Evolutionary conservation across 2,888 invertebrate species (phyloP), one percentile per base, ranked within the genome.

Genomic region (Belgica antarctica): DNA sequence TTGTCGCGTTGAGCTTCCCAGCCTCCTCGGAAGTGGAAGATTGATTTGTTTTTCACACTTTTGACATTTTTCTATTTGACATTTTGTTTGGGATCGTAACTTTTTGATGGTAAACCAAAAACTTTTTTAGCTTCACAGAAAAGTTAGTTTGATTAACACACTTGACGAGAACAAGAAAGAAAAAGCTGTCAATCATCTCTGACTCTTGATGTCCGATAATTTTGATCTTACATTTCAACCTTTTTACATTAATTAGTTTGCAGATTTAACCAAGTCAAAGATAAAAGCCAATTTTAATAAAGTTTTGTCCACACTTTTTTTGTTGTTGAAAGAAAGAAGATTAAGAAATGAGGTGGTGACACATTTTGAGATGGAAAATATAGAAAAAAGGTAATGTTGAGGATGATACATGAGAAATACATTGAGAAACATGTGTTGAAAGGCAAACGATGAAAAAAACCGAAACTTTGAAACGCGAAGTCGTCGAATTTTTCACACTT

Each of bases 341-440:
- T 41, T n/a, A 41, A 4, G 22, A 17, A 22, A 47, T 59, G 34
- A 66, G 27, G 28, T 57, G 57, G 12, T 34, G 47, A 66, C 24
- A 66, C 17, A 68, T 70, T 70, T 70, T 70, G 57, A 71, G 71
- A 72, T 78, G 79, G 79, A 80, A 79, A 80, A 79, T 79, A 77
- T 79, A 31, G 34, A 31, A 52, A 41, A 52, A 59, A 59, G 80
- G 80, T 80, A 80, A 79, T 75, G 59, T 59, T 19, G 19, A 66
- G n/a, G 71, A 71, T 73, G 72, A 75, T 75, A 74, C 76, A 76
- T 76, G 74, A 68, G 76, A 79, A 78, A 78, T 78, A 75, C 80
- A 80, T 80, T 80, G 80, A 78, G 80, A 80, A 80, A 79, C 80
- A 80, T 80, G 80, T 59, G n/a, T 17, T 59, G 19, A 27, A 59